Base-by-base conservation (phyloP, 2,888 invertebrate species). In the Proisotoma minuta region DNA sequence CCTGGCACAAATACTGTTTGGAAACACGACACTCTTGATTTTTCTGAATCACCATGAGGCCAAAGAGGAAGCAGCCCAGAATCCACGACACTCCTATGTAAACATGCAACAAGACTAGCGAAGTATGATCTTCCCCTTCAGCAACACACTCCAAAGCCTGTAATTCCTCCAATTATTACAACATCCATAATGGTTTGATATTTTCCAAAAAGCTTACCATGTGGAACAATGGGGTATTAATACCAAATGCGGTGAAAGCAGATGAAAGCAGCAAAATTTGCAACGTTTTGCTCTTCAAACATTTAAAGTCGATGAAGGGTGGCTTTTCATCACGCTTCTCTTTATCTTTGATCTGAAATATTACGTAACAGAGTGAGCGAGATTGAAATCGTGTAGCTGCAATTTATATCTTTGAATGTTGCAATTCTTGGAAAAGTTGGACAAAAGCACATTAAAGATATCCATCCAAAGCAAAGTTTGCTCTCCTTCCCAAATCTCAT, bases 261-360 rank as follows among this genome's bases (percentile, higher is more conserved):
- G 89, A 88, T 3, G 90, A 89, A 74, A 88, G 82, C 61, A 93
- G 82, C 62, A 92, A 79, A 73, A 91, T 90, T 74, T 89, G 85
- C 49, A 92, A 86, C 39, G 91, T 90, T 77, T 89, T 88, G 76
- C 91, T 70, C 50, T 85, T 85, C 85, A 85, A 63, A 91, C 90
- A 81, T 3, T 90, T 87, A 76, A 91, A 89, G 78, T 93, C 92
- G 76, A 91, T 88, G 79, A 91, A 91, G 0, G 91, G 88, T 49
- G 88, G 88, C 68, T 87, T 84, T 74, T 90, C 90, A 73, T 89
- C 88, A 40, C 81, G 77, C 74, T 87, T 87, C 76, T 85, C 88
- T 76, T 87, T 87, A 76, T 88, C 88, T 63, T 76, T 75, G 47
- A 74, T 67, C 77, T 88, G 59, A 15, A 63, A 60, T 2, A 34